Percentiles rank a stretch among this genome's conserved stretches.
These are phyloP conservation scores for Bergia sp. DNA, from an alignment of 92 coral and sea anemone species.

Conservation along the genomic window DNA sequence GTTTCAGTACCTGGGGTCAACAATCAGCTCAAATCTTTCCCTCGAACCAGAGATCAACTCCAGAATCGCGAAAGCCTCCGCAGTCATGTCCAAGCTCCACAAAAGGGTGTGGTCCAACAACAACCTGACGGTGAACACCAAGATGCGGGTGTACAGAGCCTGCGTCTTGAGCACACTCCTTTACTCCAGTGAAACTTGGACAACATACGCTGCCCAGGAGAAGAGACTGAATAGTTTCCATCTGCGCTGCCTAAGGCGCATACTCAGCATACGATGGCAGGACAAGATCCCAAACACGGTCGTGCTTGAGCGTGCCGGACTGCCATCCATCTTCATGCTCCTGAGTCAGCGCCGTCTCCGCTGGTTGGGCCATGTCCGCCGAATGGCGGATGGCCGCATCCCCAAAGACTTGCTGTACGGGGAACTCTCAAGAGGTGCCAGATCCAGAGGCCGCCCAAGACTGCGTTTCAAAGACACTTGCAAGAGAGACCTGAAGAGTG, in stretches of 20 bases:
- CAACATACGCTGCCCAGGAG: background rate
- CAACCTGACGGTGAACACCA: too few relatives aligned
- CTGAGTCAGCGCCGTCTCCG: too few relatives aligned
- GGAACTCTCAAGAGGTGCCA: background rate
- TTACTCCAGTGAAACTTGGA: too few relatives aligned
- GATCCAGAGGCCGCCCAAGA: background rate
- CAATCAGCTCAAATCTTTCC: background rate
- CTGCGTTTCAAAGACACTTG: slow-evolving; percentile 18
- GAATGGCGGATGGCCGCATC: background rate
- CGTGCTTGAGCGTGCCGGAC: background rate
- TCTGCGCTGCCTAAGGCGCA: too few relatives aligned
- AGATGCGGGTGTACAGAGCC: too few relatives aligned
- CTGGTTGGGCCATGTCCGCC: background rate
- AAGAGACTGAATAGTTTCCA: too few relatives aligned
- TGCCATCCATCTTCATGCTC: background rate
- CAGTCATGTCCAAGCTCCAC: background rate
- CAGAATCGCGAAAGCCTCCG: background rate
- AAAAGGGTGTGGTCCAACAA: slow-evolving; percentile 4
- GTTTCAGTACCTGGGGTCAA: background rate
- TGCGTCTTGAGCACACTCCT: too few relatives aligned
- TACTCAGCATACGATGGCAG: too few relatives aligned
- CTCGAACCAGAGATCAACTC: too few relatives aligned
- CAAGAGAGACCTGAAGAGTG: background rate
- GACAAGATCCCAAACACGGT: background rate
- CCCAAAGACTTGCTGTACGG: background rate